phyloP scores from a whole-genome alignment of 2,113 vertebrate species.

The Manacus vitellinus region DNA sequence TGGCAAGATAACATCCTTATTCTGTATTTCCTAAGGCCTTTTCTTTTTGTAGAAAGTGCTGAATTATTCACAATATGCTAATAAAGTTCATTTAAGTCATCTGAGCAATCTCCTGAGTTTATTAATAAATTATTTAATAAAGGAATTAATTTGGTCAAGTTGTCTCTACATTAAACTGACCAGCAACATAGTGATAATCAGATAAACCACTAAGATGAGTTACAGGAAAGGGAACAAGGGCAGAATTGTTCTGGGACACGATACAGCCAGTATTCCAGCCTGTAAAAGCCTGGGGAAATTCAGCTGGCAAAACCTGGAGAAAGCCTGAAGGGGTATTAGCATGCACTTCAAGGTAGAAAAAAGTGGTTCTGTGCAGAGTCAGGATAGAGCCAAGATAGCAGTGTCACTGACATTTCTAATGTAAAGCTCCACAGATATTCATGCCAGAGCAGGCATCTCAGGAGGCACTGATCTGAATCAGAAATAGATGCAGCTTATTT shows the following conservation, averaged over 20 bases:
- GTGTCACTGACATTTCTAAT: not conserved
- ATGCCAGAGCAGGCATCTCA: not conserved
- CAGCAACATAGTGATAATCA: not conserved
- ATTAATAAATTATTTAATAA: conserved; percentile 34
- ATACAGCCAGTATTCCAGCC: not conserved
- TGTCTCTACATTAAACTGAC: not conserved
- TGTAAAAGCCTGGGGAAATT: not conserved
- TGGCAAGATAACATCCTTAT: not conserved
- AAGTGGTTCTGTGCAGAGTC: not conserved
- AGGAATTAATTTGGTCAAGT: not conserved
- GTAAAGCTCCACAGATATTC: not conserved
- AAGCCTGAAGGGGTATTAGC: not conserved
- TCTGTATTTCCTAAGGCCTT: conserved; percentile 2
- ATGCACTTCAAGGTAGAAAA: accelerated
- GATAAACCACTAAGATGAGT: not conserved
- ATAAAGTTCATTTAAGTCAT: conserved; percentile 43
- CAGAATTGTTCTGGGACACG: not conserved
- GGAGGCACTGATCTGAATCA: not conserved
- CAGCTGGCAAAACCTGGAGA: not conserved
- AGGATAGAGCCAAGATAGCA: not conserved
- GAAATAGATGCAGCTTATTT: not conserved
- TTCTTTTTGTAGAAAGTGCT: not conserved
- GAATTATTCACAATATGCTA: conserved; percentile 43
- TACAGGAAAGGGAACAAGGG: not conserved
- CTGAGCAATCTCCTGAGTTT: not conserved